Conservation (phyloP, 2,113 vertebrate genomes). For the Bufo gargarizans region DNA sequence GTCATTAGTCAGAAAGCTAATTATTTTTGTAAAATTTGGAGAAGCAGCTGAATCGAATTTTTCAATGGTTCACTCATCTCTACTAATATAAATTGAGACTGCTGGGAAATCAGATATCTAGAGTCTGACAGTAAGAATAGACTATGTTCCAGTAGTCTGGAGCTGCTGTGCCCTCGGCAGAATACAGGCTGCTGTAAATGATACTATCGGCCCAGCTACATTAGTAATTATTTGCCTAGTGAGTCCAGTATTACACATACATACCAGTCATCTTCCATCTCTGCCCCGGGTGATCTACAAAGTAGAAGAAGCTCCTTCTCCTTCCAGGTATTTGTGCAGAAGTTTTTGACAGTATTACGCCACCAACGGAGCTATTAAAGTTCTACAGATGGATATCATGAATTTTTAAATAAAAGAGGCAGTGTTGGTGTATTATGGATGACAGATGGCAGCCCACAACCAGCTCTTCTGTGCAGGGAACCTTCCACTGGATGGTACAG, state of each 20-base stretch:
- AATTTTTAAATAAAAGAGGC: constrained; percentile 16
- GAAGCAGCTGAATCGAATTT: no score
- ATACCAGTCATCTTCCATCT: no score
- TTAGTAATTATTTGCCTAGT: no score
- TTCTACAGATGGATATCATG: not conserved
- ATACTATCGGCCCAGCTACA: not conserved
- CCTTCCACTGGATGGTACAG: constrained; percentile 27
- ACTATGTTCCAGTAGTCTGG: not conserved
- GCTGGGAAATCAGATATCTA: not conserved
- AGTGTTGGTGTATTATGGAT: constrained; percentile 25
- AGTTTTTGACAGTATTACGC: not conserved
- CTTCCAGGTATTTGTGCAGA: not conserved
- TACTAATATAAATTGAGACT: not conserved
- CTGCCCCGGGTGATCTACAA: no score
- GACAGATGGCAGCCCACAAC: constrained; percentile 21
- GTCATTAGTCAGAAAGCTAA: no score
- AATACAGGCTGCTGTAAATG: not conserved
- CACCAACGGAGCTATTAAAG: not conserved
- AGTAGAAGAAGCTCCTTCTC: not conserved
- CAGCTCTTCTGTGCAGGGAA: constrained; percentile 11
- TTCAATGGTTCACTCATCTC: no score
- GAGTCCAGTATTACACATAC: no score
- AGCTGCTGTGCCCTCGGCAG: not conserved
- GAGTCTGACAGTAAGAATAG: not conserved
- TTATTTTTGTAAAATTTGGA: no score